phyloP scores from a whole-genome alignment of 2,888 invertebrate species.

The Dioctria rufipes region DNA sequence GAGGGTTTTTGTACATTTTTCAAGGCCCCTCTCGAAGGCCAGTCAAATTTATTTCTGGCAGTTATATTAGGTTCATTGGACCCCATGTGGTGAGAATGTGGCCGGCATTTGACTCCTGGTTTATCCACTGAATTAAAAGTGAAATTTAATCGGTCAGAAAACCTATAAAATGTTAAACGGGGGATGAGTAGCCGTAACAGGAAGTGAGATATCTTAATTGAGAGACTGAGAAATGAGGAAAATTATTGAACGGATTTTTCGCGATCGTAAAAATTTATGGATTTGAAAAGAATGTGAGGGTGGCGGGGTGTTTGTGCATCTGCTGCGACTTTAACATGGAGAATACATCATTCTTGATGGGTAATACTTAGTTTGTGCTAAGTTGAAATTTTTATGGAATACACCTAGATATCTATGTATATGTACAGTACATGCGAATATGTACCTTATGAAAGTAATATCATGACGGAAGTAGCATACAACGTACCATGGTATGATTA shows the following conservation, averaged over 20 bases:
- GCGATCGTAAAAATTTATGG: neutral
- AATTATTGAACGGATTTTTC: neutral
- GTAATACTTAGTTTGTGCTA: neutral
- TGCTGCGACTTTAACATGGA: neutral
- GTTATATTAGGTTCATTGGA: conserved; percentile 38
- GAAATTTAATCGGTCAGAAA: conserved; percentile 38
- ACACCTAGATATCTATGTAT: too few relatives aligned
- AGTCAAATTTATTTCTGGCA: conserved; percentile 46
- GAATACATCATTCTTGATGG: neutral
- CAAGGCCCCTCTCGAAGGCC: conserved; percentile 16
- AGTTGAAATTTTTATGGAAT: neutral
- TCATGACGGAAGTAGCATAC: conserved; percentile 18
- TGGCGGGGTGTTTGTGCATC: conserved; percentile 10
- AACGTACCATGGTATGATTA: neutral
- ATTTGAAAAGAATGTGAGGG: neutral
- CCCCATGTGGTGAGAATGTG: conserved; percentile 41
- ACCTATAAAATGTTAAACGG: conserved; percentile 36
- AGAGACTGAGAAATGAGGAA: neutral
- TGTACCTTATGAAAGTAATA: conserved; percentile 10
- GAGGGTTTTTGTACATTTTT: conserved; percentile 39
- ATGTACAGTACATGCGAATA: too few relatives aligned
- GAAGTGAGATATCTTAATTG: conserved; percentile 12
- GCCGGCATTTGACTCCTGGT: conserved; percentile 39
- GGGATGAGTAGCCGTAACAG: neutral
- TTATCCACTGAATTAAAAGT: conserved; percentile 9